Evolutionary conservation across 2,113 vertebrate genomes (phyloP).

Genomic region (Menura novaehollandiae): DNA sequence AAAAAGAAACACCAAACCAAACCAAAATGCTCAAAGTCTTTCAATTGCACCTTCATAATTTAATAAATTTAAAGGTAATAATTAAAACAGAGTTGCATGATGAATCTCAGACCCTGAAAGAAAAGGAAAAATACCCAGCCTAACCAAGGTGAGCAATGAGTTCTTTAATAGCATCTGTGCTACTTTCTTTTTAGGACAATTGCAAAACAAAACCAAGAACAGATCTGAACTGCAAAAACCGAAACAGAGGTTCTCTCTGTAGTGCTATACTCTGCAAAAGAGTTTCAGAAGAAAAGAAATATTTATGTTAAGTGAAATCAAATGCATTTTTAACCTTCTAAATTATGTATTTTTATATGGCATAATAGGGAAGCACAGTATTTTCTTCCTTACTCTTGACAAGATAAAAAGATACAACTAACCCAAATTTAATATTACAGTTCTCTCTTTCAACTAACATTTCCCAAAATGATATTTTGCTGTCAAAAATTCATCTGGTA

Average conservation of each 20-base stretch:
- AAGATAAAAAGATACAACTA: neutral
- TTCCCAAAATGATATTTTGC: neutral
- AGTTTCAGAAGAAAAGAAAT: neutral
- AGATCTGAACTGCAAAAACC: neutral
- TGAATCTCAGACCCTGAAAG: neutral
- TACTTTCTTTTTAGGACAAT: neutral
- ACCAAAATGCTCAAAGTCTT: neutral
- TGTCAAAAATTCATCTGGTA: neutral
- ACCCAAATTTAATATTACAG: neutral
- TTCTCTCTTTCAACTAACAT: neutral
- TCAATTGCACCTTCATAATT: neutral
- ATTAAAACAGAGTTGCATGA: neutral
- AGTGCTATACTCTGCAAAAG: neutral
- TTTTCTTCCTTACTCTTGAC: neutral
- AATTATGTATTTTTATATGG: neutral
- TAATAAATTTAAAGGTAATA: neutral
- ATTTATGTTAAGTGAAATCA: neutral
- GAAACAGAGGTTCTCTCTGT: neutral
- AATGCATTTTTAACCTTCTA: neutral
- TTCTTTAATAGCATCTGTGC: neutral
- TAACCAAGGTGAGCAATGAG: neutral
- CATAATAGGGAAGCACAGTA: neutral
- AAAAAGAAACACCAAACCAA: neutral
- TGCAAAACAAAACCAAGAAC: neutral
- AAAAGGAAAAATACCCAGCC: neutral